A percentile compares a stretch with the other conserved stretches of the same genome.
These are phyloP conservation scores for Leucoraja erinaceus DNA, from an alignment of 2,113 vertebrate genomes.

Conservation along the genomic window DNA sequence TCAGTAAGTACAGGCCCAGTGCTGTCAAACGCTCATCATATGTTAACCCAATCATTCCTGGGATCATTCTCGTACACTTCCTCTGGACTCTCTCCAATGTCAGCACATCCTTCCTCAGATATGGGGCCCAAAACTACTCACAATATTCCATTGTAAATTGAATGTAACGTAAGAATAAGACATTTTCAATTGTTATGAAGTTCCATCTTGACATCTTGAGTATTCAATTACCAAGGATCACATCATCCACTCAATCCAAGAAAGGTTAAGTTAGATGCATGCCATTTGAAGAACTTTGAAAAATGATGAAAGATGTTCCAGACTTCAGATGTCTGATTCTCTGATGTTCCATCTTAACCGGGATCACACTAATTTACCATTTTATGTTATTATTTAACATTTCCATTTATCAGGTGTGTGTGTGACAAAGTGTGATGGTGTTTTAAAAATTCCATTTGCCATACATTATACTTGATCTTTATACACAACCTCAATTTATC, in stretches of 20 bases:
- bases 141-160: not conserved
- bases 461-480: slow-evolving; percentile 66
- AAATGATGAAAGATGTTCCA: not conserved
- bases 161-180: not conserved
- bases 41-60: too few species aligned
- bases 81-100: too few species aligned
- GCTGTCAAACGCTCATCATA: too few species aligned
- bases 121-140: too few species aligned
- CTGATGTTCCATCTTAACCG: slow-evolving; percentile 21
- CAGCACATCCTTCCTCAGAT: too few species aligned
- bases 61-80: too few species aligned
- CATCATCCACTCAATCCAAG: not conserved
- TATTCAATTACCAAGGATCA: not conserved
- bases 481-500: slow-evolving; percentile 68
- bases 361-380: slow-evolving; percentile 50
- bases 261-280: slow-evolving; percentile 1
- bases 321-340: slow-evolving; percentile 17
- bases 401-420: slow-evolving; percentile 69
- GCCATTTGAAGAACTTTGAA: not conserved
- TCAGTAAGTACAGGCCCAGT: too few species aligned
- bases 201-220: not conserved
- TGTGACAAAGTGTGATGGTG: slow-evolving; percentile 55
- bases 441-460: slow-evolving; percentile 71
- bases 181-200: not conserved
- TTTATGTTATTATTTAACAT: slow-evolving; percentile 52